These are phyloP conservation scores for Caracal caracal DNA, from an alignment of 2,113 vertebrate species.

Conservation along the genomic window DNA sequence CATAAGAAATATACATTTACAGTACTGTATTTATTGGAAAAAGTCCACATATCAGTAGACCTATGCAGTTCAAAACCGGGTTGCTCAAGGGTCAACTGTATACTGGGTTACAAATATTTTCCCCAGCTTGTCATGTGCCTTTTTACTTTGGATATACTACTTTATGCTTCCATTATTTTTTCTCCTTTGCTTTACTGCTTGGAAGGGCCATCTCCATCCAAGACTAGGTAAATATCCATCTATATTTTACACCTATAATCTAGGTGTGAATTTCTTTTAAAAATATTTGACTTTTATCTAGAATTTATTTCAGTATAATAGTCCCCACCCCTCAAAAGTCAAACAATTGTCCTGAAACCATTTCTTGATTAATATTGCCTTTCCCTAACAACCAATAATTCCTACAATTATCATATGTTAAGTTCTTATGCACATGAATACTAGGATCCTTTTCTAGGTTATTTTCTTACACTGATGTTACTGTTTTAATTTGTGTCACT, in stretches of 20 bases:
- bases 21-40: neutral
- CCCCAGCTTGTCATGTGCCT: neutral
- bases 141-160: conserved; percentile 42
- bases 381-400: neutral
- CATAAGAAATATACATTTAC: neutral
- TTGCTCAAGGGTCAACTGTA: neutral
- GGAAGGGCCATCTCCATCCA: neutral
- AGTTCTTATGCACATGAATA: neutral
- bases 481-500: neutral
- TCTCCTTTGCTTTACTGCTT: conserved; percentile 36
- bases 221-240: conserved; percentile 29
- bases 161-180: conserved; percentile 45
- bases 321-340: neutral
- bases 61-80: neutral
- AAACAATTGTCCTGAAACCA: neutral
- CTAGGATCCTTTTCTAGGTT: neutral
- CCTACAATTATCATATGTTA: neutral
- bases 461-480: neutral
- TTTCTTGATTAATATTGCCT: neutral
- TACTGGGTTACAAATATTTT: conserved; percentile 28
- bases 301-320: conserved; percentile 23
- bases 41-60: neutral
- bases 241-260: conserved; percentile 1
- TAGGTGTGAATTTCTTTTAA: neutral
- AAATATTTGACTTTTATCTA: conserved; percentile 43